phyloP scores from a whole-genome alignment of 2,888 invertebrate species.

The Balanococcus diminutus region DNA sequence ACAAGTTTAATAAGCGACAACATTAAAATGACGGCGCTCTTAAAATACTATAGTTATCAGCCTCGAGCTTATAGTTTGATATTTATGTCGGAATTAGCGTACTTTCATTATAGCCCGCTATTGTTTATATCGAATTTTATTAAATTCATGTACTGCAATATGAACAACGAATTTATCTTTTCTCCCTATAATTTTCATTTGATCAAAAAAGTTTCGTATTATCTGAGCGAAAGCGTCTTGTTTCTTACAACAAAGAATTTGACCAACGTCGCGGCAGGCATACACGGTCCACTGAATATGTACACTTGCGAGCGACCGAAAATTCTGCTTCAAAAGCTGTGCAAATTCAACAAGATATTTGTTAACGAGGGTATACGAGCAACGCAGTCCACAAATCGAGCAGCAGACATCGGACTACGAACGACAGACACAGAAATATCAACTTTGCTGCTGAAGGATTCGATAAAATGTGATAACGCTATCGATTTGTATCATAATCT shows the following conservation, averaged over 20 bases:
- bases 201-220: neutral
- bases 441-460: too few species aligned
- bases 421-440: neutral
- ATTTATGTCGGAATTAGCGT: neutral
- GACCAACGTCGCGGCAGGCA: neutral
- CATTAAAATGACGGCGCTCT: neutral
- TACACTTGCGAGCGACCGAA: slow-evolving; percentile 11
- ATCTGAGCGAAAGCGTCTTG: neutral
- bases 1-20: neutral
- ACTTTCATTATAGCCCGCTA: neutral
- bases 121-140: neutral
- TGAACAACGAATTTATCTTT: neutral
- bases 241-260: neutral
- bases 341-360: neutral
- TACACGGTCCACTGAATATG: neutral
- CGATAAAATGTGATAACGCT: too few species aligned
- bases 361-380: neutral
- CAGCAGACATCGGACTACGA: neutral
- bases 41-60: neutral
- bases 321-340: neutral
- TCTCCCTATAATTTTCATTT: neutral
- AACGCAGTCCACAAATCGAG: neutral
- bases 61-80: neutral
- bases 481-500: too few species aligned
- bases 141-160: slow-evolving; percentile 23